Evolutionary conservation across 2,113 vertebrate genomes (phyloP).

Genomic region (Anas platyrhynchos): DNA sequence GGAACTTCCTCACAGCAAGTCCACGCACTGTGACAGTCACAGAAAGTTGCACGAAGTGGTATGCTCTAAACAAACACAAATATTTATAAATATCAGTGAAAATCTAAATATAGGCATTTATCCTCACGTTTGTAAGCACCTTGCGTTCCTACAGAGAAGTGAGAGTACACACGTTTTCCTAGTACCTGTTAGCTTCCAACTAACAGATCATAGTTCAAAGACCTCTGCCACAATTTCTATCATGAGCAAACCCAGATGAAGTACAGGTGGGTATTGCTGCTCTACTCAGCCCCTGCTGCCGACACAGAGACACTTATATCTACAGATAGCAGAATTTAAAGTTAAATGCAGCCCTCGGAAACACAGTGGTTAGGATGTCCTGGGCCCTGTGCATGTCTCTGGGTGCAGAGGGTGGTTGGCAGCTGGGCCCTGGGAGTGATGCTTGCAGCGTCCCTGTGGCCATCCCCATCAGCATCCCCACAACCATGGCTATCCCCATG

Average conservation of each 20-base stretch:
- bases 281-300: neutral
- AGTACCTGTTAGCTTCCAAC: neutral
- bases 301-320: neutral
- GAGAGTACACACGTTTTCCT: neutral
- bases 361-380: rapidly evolving
- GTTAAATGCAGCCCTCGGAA: neutral
- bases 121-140: neutral
- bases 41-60: neutral
- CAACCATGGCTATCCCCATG: too few species aligned
- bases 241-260: neutral
- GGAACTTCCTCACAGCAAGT: neutral
- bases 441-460: neutral
- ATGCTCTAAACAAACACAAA: neutral
- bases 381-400: too few species aligned
- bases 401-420: neutral
- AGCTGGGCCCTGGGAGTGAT: rapidly evolving
- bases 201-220: neutral
- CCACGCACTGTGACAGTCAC: too few species aligned
- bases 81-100: neutral
- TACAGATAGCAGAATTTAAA: neutral
- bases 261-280: neutral
- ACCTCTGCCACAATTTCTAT: neutral
- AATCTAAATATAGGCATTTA: neutral
- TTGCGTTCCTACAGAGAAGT: neutral
- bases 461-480: neutral